A percentile compares a stretch with the other conserved stretches of the same genome.
Conservation (phyloP, 2,113 vertebrate species). For the Ivindomyrus marchei region DNA sequence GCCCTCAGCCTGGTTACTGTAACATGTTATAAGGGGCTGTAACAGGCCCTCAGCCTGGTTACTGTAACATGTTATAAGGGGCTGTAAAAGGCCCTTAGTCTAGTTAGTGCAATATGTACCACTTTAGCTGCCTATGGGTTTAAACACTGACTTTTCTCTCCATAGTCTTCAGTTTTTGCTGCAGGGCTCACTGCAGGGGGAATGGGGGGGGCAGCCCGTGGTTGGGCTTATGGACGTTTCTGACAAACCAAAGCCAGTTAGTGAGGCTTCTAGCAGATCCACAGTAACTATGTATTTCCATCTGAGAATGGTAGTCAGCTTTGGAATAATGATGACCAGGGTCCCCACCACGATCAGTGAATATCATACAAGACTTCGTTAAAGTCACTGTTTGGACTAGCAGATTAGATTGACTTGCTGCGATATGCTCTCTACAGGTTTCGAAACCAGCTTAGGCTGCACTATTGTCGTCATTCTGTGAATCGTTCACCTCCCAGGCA, state of each 20-base stretch:
- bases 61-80: too few species aligned
- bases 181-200: not conserved
- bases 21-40: too few species aligned
- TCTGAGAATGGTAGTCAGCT: not conserved
- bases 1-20: too few species aligned
- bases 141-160: not conserved
- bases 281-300: not conserved
- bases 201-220: not conserved
- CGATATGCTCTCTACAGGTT: not conserved
- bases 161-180: not conserved
- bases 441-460: not conserved
- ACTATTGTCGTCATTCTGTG: not conserved
- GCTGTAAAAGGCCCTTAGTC: too few species aligned
- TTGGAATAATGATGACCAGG: not conserved
- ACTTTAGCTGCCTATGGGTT: not conserved
- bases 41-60: too few species aligned
- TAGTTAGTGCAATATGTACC: not conserved
- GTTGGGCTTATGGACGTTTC: not conserved
- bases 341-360: not conserved
- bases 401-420: not conserved
- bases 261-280: not conserved
- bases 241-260: not conserved
- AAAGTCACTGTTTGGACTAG: not conserved
- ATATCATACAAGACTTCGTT: not conserved
- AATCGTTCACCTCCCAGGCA: not conserved